phyloP scores from a whole-genome alignment of 2,888 invertebrate species.

The Eupithecia tripunctaria region DNA sequence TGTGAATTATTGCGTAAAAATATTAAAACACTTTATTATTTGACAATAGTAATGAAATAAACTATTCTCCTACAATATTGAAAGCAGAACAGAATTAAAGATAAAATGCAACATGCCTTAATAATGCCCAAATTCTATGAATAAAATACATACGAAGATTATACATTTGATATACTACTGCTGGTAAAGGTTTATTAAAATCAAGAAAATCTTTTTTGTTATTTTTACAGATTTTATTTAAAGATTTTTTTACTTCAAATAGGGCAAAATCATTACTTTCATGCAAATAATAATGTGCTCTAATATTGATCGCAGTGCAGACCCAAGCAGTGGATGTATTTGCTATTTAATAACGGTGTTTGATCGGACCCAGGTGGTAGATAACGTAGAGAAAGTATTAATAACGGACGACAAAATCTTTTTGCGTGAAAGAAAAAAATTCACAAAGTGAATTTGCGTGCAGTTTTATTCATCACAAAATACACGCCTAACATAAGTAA shows the following conservation, averaged over 20 bases:
- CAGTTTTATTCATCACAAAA: background rate
- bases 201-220: no score
- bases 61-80: conserved; percentile 34
- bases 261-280: conserved; percentile 53
- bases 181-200: background rate
- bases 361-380: conserved; percentile 1
- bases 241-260: background rate
- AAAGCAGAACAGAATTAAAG: conserved; percentile 44
- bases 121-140: background rate
- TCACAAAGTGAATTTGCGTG: no score
- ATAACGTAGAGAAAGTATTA: conserved; percentile 8
- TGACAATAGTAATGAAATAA: conserved; percentile 49
- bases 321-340: conserved; percentile 29
- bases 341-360: background rate
- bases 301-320: conserved; percentile 45
- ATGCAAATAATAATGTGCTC: conserved; percentile 65
- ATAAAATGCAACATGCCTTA: conserved; percentile 21
- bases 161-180: background rate
- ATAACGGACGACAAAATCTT: no score
- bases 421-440: no score
- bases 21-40: conserved; percentile 66
- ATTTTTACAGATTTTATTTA: background rate
- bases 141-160: background rate
- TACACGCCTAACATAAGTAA: background rate
- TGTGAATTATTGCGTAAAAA: conserved; percentile 51